Evolutionary conservation across 2,888 invertebrate species (phyloP).

Genomic region (Pantelozetes paolii): DNA sequence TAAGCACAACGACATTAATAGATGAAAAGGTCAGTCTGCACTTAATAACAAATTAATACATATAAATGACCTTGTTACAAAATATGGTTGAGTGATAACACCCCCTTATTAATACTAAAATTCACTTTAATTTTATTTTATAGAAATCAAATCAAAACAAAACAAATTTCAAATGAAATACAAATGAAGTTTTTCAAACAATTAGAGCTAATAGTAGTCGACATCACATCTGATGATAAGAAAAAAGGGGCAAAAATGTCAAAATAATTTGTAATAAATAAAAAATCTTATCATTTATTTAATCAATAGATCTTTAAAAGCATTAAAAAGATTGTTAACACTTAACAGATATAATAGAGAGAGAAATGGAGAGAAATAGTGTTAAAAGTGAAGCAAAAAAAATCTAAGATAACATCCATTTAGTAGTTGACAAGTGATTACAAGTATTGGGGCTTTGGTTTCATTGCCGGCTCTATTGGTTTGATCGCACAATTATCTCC

Average conservation of each 20-base stretch:
- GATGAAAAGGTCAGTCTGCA: too few species aligned
- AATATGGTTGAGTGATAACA: too few species aligned
- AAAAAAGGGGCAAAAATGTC: background rate
- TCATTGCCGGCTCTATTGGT: constrained; percentile 6
- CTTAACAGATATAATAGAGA: background rate
- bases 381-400: background rate
- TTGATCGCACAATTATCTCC: constrained; percentile 25
- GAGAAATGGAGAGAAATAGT: background rate
- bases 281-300: background rate
- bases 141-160: too few species aligned
- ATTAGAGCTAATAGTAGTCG: too few species aligned
- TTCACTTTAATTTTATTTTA: too few species aligned
- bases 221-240: background rate
- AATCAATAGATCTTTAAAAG: constrained; percentile 7
- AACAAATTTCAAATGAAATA: too few species aligned
- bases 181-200: too few species aligned
- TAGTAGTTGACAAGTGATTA: constrained; percentile 27
- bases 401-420: constrained; percentile 6
- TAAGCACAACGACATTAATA: too few species aligned
- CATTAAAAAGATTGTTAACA: constrained; percentile 29
- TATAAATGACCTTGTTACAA: too few species aligned
- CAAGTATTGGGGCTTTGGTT: constrained; percentile 28
- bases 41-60: too few species aligned
- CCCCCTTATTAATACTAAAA: too few species aligned
- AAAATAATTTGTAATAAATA: constrained; percentile 1